Conservation (phyloP, 2,888 invertebrate species). For the Gandaritis pyraliata region DNA sequence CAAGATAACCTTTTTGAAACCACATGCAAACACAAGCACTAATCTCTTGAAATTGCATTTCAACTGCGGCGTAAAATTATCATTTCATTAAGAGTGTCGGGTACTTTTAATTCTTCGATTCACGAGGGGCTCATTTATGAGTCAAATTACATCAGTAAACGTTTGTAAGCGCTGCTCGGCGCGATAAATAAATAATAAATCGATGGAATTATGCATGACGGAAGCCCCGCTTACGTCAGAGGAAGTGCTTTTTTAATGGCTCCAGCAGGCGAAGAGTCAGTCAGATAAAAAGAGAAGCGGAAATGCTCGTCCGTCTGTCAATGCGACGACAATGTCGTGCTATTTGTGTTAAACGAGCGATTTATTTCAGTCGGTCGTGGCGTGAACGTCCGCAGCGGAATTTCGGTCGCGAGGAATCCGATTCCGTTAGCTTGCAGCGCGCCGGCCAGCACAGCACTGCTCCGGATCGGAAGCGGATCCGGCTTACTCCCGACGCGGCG, state of each 20-base stretch:
- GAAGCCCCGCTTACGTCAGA: conserved; percentile 65
- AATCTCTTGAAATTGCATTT: neutral
- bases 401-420: conserved; percentile 80
- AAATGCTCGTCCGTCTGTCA: conserved; percentile 78
- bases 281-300: conserved; percentile 76
- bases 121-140: conserved; percentile 47
- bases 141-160: conserved; percentile 55
- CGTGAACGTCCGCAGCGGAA: conserved; percentile 82
- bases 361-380: conserved; percentile 82
- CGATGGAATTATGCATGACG: conserved; percentile 58
- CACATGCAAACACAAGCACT: conserved; percentile 5
- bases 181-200: conserved; percentile 49
- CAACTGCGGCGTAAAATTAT: too few species aligned
- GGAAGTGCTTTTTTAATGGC: conserved; percentile 59
- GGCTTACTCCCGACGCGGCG: conserved; percentile 23
- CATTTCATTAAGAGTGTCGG: conserved; percentile 8
- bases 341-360: conserved; percentile 82
- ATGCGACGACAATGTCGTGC: conserved; percentile 80
- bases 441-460: conserved; percentile 45
- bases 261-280: conserved; percentile 46
- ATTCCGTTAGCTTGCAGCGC: conserved; percentile 74
- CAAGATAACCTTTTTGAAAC: conserved; percentile 36
- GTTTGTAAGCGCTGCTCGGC: conserved; percentile 26
- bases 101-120: conserved; percentile 44
- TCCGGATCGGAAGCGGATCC: conserved; percentile 42